Conservation (phyloP, 2,113 vertebrate species). For the Chaenogobius annularis region DNA sequence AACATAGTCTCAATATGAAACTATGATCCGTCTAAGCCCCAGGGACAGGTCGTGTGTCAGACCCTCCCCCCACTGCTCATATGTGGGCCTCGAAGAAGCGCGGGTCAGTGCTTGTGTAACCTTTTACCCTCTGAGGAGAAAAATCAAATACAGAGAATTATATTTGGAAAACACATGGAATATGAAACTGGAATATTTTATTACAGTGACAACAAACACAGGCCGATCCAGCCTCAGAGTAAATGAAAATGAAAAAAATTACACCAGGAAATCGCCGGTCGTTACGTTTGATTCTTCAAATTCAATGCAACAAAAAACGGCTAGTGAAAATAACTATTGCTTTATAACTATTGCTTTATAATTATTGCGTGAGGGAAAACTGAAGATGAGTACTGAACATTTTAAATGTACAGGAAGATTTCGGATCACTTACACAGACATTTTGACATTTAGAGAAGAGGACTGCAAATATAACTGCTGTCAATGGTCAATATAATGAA, state of each 20-base stretch:
- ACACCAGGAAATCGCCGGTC: neutral
- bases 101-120: slow-evolving; percentile 64
- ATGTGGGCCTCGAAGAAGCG: slow-evolving; percentile 31
- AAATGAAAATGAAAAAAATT: slow-evolving; percentile 25
- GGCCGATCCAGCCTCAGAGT: slow-evolving; percentile 7
- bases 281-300: neutral
- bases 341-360: too few species aligned
- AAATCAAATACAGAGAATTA: slow-evolving; percentile 62
- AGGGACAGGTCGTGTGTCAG: slow-evolving; percentile 61
- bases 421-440: too few species aligned
- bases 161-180: slow-evolving; percentile 58
- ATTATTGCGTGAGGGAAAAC: neutral
- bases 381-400: neutral
- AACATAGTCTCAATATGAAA: slow-evolving; percentile 67
- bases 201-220: slow-evolving; percentile 41
- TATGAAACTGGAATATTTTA: slow-evolving; percentile 51
- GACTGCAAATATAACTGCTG: too few species aligned
- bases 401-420: too few species aligned
- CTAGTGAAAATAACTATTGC: neutral
- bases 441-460: too few species aligned
- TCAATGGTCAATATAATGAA: too few species aligned
- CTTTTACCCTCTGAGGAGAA: slow-evolving; percentile 58
- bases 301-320: neutral
- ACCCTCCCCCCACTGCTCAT: slow-evolving; percentile 28
- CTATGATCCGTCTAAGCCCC: slow-evolving; percentile 34